Percentiles rank a stretch among this genome's conserved stretches.
These are phyloP conservation scores for Cyclophora albipunctata DNA, from an alignment of 2,888 invertebrate species.

Conservation along the genomic window DNA sequence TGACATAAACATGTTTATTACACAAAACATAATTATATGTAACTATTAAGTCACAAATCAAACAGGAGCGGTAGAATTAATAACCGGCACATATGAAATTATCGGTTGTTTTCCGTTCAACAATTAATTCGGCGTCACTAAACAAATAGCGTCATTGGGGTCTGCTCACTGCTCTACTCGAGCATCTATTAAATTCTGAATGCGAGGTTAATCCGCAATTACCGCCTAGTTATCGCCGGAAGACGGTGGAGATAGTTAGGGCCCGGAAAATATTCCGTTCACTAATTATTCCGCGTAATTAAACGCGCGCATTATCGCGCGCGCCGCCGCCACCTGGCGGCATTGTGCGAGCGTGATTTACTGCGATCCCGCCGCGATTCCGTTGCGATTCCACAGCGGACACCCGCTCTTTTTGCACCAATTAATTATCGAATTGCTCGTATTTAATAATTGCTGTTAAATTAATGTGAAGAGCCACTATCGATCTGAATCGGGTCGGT, in stretches of 20 bases:
- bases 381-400: conserved; percentile 59
- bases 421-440: conserved; percentile 72
- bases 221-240: conserved; percentile 75
- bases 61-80: not conserved
- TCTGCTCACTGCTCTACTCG: conserved; percentile 36
- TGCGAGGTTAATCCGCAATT: conserved; percentile 73
- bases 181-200: conserved; percentile 72
- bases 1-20: too few relatives aligned
- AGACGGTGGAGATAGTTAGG: conserved; percentile 74
- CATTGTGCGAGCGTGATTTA: conserved; percentile 73
- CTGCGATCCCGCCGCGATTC: conserved; percentile 66
- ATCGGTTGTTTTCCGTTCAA: conserved; percentile 46
- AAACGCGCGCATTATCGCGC: conserved; percentile 72
- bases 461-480: conserved; percentile 60
- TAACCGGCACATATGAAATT: conserved; percentile 13
- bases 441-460: conserved; percentile 69
- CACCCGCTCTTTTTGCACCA: conserved; percentile 68
- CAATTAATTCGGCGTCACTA: conserved; percentile 62
- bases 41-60: conserved; percentile 6
- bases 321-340: conserved; percentile 72
- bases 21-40: not conserved
- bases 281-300: conserved; percentile 77
- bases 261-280: conserved; percentile 75
- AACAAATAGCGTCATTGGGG: conserved; percentile 64
- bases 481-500: conserved; percentile 23